Conservation (phyloP, 2,797 vertebrate species). For the Typhlichthys subterraneus region DNA sequence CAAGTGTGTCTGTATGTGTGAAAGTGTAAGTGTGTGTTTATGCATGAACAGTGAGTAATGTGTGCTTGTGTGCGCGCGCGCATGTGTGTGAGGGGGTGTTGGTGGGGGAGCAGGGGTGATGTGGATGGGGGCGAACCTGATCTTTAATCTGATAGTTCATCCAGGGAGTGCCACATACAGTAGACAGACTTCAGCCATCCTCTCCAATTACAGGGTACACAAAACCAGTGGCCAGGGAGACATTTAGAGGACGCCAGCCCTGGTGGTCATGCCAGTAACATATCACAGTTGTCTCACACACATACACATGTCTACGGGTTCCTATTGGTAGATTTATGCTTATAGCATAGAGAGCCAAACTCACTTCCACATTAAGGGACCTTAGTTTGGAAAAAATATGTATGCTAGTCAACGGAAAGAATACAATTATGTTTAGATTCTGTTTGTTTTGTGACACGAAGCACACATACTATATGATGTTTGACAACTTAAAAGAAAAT, state of each 20-base stretch:
- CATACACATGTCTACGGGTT: too few relatives aligned
- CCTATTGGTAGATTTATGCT: too few relatives aligned
- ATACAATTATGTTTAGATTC: too few relatives aligned
- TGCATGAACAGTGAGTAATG: background rate
- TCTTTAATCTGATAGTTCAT: constrained; percentile 67
- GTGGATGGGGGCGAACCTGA: constrained; percentile 11
- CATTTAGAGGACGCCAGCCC: constrained; percentile 49
- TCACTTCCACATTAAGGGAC: too few relatives aligned
- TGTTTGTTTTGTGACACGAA: too few relatives aligned
- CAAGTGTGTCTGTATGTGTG: constrained; percentile 13
- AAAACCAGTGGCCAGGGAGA: constrained; percentile 34
- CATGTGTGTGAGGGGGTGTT: background rate
- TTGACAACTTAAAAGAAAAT: too few relatives aligned
- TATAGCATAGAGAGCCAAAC: too few relatives aligned
- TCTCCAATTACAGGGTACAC: constrained; percentile 18
- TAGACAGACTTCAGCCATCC: constrained; percentile 53
- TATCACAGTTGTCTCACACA: background rate
- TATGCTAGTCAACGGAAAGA: too few relatives aligned
- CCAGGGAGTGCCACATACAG: constrained; percentile 39
- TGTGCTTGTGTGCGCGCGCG: background rate
- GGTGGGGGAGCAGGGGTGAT: constrained; percentile 5
- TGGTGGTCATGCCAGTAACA: constrained; percentile 34
- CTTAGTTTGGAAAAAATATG: too few relatives aligned
- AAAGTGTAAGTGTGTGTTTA: background rate
- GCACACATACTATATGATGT: too few relatives aligned